Evolutionary conservation across 1,140 invertebrate species (phyloP), one percentile per base, ranked within the genome.

Genomic region (Pseudomyrmex sp.): DNA sequence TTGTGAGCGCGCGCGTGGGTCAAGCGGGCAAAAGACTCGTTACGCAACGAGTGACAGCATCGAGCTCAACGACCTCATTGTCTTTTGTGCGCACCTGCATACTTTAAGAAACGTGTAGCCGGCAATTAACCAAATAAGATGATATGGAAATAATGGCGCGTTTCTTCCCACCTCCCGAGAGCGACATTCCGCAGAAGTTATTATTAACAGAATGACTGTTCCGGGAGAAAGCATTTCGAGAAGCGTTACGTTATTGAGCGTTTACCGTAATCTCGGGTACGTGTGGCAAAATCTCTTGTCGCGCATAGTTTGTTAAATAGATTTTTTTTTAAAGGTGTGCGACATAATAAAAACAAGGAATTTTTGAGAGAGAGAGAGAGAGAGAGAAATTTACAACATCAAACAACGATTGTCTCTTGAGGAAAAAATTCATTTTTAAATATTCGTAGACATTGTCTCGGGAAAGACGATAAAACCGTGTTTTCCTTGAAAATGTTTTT

Each of bases 111-210:
- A 80, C 8, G 54, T 44, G 54, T 44, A 61, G 56, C 1, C 56
- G n/a, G 66, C 44, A 72, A 59, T 80, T 80, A 72, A 72, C 20
- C 54, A 54, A 70, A 59, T 59, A 79, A 80, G 35, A 77, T 69
- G 46, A 35, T 80, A 18, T 20, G 12, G n/a, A n/a, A 66, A 80
- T 80, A 72, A 80, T 79, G 61, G 52, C 56, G 18, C 23, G 10
- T 18, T 13, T 44, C 13, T 23, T 20, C n/a, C 46, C 20, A n/a
- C 59, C 65, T 23, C 15, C 65, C 2, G 52, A 79, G 68, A 52
- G n/a, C 63, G 58, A 80, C 66, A 80, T 80, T 79, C 76, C 66
- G 44, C 12, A 18, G 54, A 50, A 61, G 52, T 72, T 44, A 20
- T 46, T 48, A 72, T 79, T 46, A 35, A 58, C 65, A 20, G 35